phyloP scores from a whole-genome alignment of 2,888 invertebrate genomes.

The Pomacea canaliculata region DNA sequence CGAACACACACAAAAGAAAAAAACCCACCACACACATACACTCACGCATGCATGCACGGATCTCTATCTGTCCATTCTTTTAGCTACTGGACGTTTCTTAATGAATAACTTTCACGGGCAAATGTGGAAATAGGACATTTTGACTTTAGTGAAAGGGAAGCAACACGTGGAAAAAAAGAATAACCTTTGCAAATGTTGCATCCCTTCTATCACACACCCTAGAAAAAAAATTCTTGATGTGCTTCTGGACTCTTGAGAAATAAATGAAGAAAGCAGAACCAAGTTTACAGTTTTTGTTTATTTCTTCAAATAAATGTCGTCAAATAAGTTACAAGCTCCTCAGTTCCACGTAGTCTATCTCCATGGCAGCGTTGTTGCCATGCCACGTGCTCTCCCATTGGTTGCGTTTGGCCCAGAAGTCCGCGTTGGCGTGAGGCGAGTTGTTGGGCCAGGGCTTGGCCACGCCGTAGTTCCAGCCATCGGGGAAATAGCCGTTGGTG shows the following conservation, averaged over 20 bases:
- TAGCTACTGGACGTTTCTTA: neutral
- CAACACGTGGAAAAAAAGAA: too few species aligned
- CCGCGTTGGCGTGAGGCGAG: slow-evolving; percentile 29
- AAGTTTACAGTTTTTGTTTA: too few species aligned
- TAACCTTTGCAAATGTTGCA: too few species aligned
- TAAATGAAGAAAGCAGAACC: too few species aligned
- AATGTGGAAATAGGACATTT: too few species aligned
- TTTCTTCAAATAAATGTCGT: too few species aligned
- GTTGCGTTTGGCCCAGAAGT: slow-evolving; percentile 31
- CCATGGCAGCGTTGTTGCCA: slow-evolving; percentile 32
- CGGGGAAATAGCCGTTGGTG: slow-evolving; percentile 38
- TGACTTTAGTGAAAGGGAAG: too few species aligned
- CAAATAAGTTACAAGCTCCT: slow-evolving; percentile 9
- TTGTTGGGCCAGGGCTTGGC: slow-evolving; percentile 35
- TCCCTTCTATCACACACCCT: too few species aligned
- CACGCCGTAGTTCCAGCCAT: slow-evolving; percentile 27
- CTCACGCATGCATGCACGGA: slow-evolving; percentile 1
- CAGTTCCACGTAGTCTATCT: slow-evolving; percentile 31
- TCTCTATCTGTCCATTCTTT: neutral
- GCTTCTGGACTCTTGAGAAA: too few species aligned
- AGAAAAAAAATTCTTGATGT: too few species aligned
- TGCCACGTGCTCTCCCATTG: slow-evolving; percentile 34
- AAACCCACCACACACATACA: neutral
- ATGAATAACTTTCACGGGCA: too few species aligned
- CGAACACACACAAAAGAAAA: neutral